Evolutionary conservation across 1,140 invertebrate genomes (phyloP).

Genomic region (Limonius californicus): DNA sequence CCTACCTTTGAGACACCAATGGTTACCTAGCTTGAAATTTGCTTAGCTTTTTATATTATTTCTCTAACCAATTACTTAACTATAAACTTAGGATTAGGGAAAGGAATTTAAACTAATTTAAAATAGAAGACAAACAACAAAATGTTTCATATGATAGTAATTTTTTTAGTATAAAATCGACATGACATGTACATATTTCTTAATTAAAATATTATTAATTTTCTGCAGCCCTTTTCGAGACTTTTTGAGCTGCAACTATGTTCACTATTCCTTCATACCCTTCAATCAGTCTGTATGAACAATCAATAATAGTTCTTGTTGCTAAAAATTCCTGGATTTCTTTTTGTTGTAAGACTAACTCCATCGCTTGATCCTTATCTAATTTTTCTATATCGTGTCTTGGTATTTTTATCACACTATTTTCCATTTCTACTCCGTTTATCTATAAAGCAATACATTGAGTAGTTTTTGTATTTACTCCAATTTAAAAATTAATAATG

Average conservation of each 20-base stretch:
- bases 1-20: too few relatives aligned
- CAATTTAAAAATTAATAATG: not conserved
- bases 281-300: slow-evolving; percentile 28
- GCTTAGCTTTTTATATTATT: too few relatives aligned
- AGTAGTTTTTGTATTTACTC: too few relatives aligned
- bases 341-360: slow-evolving; percentile 50
- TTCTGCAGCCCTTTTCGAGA: not conserved
- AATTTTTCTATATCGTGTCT: slow-evolving; percentile 39
- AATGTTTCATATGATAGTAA: too few relatives aligned
- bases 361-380: slow-evolving; percentile 52
- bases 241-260: slow-evolving; percentile 27
- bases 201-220: not conserved
- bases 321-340: slow-evolving; percentile 39
- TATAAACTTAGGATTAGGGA: too few relatives aligned
- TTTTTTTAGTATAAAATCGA: too few relatives aligned
- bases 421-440: not conserved
- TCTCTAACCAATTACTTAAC: too few relatives aligned
- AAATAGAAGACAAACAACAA: too few relatives aligned
- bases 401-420: not conserved
- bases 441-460: too few relatives aligned
- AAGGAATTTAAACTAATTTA: too few relatives aligned
- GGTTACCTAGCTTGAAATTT: too few relatives aligned
- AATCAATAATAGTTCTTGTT: slow-evolving; percentile 28
- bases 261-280: slow-evolving; percentile 40
- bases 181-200: not conserved